Conservation (phyloP, 2,888 invertebrate species). For the Leuctra nigra region DNA sequence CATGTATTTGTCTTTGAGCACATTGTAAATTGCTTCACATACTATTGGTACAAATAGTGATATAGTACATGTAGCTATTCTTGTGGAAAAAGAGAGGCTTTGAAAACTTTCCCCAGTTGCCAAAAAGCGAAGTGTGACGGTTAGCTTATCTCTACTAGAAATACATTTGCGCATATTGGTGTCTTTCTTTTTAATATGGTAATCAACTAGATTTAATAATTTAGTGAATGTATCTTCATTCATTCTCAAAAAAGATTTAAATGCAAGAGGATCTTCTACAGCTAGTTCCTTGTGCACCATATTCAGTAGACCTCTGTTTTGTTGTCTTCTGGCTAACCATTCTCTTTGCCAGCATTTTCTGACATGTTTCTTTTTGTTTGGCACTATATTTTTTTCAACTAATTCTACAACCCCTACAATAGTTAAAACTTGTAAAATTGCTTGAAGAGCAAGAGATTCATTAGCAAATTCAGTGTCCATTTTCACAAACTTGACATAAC, state of each 20-base stretch:
- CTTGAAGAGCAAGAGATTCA: too few relatives aligned
- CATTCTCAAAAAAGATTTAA: neutral
- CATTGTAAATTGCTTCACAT: constrained; percentile 1
- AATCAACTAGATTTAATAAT: neutral
- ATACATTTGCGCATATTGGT: neutral
- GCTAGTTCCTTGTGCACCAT: neutral
- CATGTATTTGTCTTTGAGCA: neutral
- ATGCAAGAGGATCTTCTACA: neutral
- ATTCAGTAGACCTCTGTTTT: neutral
- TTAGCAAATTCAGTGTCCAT: too few relatives aligned
- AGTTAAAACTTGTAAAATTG: too few relatives aligned
- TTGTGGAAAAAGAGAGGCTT: neutral
- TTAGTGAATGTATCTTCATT: neutral
- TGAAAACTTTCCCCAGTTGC: constrained; percentile 9
- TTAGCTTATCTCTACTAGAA: neutral
- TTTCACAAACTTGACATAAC: too few relatives aligned
- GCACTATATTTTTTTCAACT: too few relatives aligned
- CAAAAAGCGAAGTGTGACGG: constrained; percentile 7
- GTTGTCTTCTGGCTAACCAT: too few relatives aligned
- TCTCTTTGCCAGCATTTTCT: too few relatives aligned
- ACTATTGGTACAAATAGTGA: neutral
- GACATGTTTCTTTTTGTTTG: too few relatives aligned
- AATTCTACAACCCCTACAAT: too few relatives aligned
- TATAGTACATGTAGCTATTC: constrained; percentile 4
- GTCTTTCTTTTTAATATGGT: neutral